Evolutionary conservation across 2,888 invertebrate genomes (phyloP).

Genomic region (Pyrrhosoma nymphula): DNA sequence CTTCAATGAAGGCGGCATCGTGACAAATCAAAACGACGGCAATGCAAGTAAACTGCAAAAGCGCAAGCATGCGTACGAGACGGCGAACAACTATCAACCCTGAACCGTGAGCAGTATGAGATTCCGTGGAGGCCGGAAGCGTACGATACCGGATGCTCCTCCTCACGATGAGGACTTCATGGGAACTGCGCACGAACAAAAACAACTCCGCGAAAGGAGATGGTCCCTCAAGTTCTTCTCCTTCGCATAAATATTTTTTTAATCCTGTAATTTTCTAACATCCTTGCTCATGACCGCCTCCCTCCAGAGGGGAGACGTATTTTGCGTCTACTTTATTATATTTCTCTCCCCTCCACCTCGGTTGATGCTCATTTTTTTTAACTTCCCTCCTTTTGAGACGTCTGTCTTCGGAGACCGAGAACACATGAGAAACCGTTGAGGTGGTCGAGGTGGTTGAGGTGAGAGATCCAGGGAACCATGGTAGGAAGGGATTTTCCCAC

Average conservation of each 20-base stretch:
- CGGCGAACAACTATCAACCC: too few species aligned
- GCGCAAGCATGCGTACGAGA: not conserved
- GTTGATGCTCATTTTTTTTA: not conserved
- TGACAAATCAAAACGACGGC: not conserved
- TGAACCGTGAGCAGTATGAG: not conserved
- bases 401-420: not conserved
- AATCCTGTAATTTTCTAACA: not conserved
- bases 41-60: not conserved
- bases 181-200: conserved; percentile 38
- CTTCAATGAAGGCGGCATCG: not conserved
- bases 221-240: not conserved
- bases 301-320: too few species aligned
- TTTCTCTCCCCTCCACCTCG: not conserved
- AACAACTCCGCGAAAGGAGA: not conserved
- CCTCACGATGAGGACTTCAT: not conserved
- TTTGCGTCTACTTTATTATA: not conserved
- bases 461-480: too few species aligned
- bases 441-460: too few species aligned
- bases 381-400: not conserved
- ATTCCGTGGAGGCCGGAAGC: conserved; percentile 13
- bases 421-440: too few species aligned
- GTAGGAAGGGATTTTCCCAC: not conserved
- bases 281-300: not conserved
- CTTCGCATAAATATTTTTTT: not conserved
- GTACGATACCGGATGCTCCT: conserved; percentile 33